phyloP scores from a whole-genome alignment of 2,888 invertebrate genomes.

The Eustalomyia histrio region DNA sequence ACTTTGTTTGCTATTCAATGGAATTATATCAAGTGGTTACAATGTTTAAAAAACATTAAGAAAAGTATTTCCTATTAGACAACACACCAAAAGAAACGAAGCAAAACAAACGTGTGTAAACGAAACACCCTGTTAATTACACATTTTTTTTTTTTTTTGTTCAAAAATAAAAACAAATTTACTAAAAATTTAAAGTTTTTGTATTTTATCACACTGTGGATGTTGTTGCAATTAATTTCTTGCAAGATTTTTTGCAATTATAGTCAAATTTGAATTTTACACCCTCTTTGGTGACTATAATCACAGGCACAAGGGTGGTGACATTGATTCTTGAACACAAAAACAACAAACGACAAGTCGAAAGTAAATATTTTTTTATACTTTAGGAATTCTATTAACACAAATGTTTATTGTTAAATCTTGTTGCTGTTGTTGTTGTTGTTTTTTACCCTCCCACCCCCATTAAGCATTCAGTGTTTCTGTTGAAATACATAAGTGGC shows the following conservation, averaged over 20 bases:
- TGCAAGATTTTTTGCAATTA: conserved; percentile 75
- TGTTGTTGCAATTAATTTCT: conserved; percentile 57
- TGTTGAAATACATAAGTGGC: conserved; percentile 74
- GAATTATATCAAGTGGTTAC: conserved; percentile 43
- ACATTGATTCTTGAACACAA: conserved; percentile 18
- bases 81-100: conserved; percentile 12
- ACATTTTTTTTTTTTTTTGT: too few species aligned
- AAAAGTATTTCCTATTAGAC: conserved; percentile 40
- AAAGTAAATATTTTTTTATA: conserved; percentile 38
- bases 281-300: conserved; percentile 34
- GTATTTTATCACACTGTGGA: conserved; percentile 19
- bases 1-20: conserved; percentile 47
- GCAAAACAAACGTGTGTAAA: conserved; percentile 42
- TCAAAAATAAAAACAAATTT: conserved; percentile 8
- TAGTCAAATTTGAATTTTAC: conserved; percentile 55
- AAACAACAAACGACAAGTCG: conserved; percentile 30
- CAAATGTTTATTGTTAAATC: conserved; percentile 18
- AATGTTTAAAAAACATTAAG: conserved; percentile 54
- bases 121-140: conserved; percentile 43
- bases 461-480: conserved; percentile 15
- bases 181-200: conserved; percentile 20
- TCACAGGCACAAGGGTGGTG: conserved; percentile 5
- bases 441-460: conserved; percentile 27
- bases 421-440: background rate
- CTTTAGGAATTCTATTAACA: conserved; percentile 52